Percentiles rank a stretch among this genome's conserved stretches.
Conservation (phyloP, 1,140 invertebrate genomes). For the Palaemon carinicauda region DNA sequence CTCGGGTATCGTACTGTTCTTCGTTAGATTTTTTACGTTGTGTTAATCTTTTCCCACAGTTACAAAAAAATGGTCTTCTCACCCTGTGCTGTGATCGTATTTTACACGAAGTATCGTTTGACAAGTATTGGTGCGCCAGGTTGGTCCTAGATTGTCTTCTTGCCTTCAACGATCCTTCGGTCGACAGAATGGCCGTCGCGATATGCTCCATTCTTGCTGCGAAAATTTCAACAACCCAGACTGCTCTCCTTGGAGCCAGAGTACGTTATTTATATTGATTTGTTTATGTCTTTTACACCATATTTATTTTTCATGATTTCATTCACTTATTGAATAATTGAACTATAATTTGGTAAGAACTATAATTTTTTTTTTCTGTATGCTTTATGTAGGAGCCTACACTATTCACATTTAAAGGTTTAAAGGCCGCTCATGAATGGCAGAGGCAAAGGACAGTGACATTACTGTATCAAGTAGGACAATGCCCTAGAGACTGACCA, state of each 20-base stretch:
- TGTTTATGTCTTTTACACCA: too few relatives aligned
- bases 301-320: too few relatives aligned
- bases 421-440: too few relatives aligned
- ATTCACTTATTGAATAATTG: too few relatives aligned
- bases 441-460: too few relatives aligned
- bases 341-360: too few relatives aligned
- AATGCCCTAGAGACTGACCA: too few relatives aligned
- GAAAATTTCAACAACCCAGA: conserved; percentile 79
- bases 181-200: conserved; percentile 84
- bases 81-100: conserved; percentile 83
- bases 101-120: conserved; percentile 79
- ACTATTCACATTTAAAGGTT: too few relatives aligned
- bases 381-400: too few relatives aligned
- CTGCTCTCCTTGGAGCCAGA: conserved; percentile 72
- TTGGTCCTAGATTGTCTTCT: conserved; percentile 81
- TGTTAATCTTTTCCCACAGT: conserved; percentile 64
- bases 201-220: conserved; percentile 81
- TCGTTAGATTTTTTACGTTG: neutral
- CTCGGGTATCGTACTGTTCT: neutral
- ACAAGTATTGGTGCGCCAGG: conserved; percentile 77
- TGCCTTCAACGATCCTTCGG: conserved; percentile 76
- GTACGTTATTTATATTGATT: conserved; percentile 57
- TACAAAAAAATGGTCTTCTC: conserved; percentile 81
- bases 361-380: too few relatives aligned
- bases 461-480: too few relatives aligned